phyloP scores from a whole-genome alignment of 2,113 vertebrate species.

The Cebus imitator region DNA sequence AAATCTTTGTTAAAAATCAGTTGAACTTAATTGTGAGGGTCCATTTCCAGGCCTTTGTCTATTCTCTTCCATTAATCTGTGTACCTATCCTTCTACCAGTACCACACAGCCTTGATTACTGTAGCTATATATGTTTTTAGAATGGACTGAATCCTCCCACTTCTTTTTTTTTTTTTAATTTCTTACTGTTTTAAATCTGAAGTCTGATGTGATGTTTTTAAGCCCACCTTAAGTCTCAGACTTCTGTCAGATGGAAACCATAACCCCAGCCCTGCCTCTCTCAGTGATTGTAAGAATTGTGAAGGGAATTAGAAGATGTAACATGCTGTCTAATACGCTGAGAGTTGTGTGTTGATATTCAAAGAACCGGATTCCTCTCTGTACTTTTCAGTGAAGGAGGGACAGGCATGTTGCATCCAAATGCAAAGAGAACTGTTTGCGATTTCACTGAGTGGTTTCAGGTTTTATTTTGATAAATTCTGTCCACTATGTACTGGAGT shows the following conservation, averaged over 20 bases:
- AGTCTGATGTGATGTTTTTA: background rate
- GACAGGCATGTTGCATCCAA: background rate
- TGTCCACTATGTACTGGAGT: background rate
- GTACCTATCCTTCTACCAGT: background rate
- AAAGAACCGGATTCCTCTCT: background rate
- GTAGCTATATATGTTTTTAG: background rate
- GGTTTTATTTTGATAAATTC: conserved; percentile 6
- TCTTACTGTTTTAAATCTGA: background rate
- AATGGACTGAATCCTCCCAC: background rate
- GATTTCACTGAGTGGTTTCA: background rate
- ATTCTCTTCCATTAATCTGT: background rate
- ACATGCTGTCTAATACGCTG: background rate
- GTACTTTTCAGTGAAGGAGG: background rate
- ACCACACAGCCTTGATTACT: background rate
- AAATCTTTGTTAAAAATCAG: background rate
- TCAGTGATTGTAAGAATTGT: background rate
- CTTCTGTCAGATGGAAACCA: background rate
- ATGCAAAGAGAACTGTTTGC: background rate
- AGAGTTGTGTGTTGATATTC: background rate
- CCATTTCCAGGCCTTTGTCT: background rate
- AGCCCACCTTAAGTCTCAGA: background rate
- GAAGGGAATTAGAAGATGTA: background rate
- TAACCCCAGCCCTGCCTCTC: background rate
- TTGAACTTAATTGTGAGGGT: background rate
- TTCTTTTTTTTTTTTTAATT: background rate